phyloP scores from a whole-genome alignment of 2,888 invertebrate genomes.

The Cephus pygmeus region DNA sequence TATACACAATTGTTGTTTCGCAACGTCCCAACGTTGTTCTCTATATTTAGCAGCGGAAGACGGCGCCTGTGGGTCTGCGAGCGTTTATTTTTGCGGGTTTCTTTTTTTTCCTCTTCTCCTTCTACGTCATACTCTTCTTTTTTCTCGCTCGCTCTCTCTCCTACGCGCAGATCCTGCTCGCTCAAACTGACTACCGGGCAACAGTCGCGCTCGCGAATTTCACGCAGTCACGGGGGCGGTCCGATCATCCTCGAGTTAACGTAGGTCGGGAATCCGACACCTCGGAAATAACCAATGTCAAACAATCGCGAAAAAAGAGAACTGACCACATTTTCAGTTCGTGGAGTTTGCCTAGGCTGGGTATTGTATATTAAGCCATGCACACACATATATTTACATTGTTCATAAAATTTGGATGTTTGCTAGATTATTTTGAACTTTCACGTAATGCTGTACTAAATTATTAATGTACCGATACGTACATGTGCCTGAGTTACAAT shows the following conservation, averaged over 20 bases:
- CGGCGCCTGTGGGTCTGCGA: neutral
- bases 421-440: neutral
- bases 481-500: no score
- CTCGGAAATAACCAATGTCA: conserved; percentile 26
- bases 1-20: neutral
- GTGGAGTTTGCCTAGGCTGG: neutral
- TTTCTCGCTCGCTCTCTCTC: neutral
- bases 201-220: conserved; percentile 15
- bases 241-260: neutral
- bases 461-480: neutral
- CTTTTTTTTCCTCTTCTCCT: neutral
- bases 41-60: conserved; percentile 4
- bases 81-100: conserved; percentile 17
- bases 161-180: neutral
- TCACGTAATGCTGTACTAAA: neutral
- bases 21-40: neutral
- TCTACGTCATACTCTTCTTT: neutral
- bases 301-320: conserved; percentile 18
- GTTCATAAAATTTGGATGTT: neutral
- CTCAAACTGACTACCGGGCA: conserved; percentile 10
- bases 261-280: conserved; percentile 21
- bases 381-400: neutral
- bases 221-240: conserved; percentile 1
- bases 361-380: neutral
- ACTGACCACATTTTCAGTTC: neutral